These are phyloP conservation scores for Macrotus californicus DNA, from an alignment of 2,113 vertebrate species.

Conservation along the genomic window DNA sequence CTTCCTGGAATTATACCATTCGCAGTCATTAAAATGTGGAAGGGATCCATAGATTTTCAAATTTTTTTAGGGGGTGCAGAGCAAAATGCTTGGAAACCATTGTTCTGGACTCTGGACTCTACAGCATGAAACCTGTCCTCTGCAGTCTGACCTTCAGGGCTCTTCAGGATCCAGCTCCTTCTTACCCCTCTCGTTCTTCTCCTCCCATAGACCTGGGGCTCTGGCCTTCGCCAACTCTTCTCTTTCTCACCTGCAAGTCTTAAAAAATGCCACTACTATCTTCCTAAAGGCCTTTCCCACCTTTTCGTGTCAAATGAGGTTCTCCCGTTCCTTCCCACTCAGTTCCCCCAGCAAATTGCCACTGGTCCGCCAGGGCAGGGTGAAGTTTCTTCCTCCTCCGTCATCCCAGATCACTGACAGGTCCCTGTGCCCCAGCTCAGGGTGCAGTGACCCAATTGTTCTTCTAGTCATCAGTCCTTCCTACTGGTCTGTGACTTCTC, in stretches of 20 bases:
- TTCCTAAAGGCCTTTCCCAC: not conserved
- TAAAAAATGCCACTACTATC: not conserved
- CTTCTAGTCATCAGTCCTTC: not conserved
- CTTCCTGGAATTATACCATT: not conserved
- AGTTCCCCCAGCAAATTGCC: not conserved
- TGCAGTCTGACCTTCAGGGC: not conserved
- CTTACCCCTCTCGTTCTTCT: not conserved
- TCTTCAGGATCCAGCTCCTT: not conserved
- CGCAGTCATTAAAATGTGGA: not conserved
- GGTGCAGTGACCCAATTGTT: not conserved
- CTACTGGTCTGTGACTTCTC: not conserved
- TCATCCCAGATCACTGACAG: not conserved
- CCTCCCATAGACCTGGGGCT: not conserved
- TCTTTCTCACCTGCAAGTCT: not conserved
- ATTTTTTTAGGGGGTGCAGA: not conserved
- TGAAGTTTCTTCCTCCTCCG: not conserved
- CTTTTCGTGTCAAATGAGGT: not conserved
- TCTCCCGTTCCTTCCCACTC: not conserved
- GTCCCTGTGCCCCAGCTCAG: no score
- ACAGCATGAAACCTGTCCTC: accelerated
- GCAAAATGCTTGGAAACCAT: not conserved
- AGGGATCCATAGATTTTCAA: not conserved
- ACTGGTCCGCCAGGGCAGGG: not conserved
- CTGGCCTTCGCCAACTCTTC: not conserved
- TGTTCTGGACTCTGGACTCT: not conserved